A percentile compares a stretch with the other conserved stretches of the same genome.
phyloP scores from a whole-genome alignment of 2,113 vertebrate genomes.

The Propithecus coquereli region DNA sequence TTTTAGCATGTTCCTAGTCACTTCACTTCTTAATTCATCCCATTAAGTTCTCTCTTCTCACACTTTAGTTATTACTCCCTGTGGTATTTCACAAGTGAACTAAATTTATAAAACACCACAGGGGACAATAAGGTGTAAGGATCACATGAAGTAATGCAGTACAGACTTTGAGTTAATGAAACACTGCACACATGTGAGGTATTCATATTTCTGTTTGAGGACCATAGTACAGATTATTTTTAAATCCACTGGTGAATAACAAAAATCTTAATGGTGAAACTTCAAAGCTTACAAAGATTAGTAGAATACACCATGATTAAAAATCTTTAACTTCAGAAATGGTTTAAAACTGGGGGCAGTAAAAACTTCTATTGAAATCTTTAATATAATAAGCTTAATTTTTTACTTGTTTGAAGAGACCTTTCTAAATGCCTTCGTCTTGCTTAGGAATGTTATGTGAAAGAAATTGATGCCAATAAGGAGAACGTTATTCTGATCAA shows the following conservation, averaged over 20 bases:
- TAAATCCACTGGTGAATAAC: not conserved
- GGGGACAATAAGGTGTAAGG: not conserved
- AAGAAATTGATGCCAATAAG: conserved; percentile 88
- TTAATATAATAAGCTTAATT: not conserved
- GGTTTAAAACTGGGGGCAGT: not conserved
- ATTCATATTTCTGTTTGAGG: not conserved
- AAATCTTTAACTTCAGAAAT: not conserved
- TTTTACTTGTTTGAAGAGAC: not conserved
- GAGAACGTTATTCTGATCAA: conserved; percentile 96
- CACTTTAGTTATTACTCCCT: not conserved
- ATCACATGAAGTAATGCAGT: not conserved
- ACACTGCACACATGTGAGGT: not conserved
- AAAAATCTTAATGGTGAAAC: not conserved
- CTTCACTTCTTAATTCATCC: not conserved
- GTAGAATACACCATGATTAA: not conserved
- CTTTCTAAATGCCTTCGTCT: not conserved
- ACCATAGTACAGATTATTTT: not conserved
- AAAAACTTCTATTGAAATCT: not conserved
- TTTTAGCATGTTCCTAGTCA: not conserved
- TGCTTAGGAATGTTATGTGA: conserved; percentile 91
- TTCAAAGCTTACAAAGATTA: not conserved
- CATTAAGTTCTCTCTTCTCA: not conserved
- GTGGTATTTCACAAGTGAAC: not conserved
- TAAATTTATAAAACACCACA: not conserved
- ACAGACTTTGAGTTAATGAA: not conserved